phyloP scores from a whole-genome alignment of 2,797 vertebrate genomes.

The Molossus molossus region DNA sequence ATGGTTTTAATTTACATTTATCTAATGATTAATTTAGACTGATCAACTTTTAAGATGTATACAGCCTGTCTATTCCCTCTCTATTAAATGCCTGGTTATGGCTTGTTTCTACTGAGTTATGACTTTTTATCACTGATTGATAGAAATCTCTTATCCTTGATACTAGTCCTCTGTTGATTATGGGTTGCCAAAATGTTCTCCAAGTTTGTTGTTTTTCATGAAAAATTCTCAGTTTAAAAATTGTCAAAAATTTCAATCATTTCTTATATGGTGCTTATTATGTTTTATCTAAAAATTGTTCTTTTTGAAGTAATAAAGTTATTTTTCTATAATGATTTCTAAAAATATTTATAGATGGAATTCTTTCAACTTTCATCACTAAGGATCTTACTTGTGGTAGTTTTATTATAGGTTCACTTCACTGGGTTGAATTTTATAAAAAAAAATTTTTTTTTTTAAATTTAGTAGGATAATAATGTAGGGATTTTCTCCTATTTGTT shows the following conservation, averaged over 20 bases:
- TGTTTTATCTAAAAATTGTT: slow-evolving; percentile 45
- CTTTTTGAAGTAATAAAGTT: slow-evolving; percentile 24
- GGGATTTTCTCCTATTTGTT: background rate
- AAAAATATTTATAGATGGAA: slow-evolving; percentile 31
- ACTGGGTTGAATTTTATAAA: slow-evolving; percentile 7
- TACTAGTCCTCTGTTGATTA: background rate
- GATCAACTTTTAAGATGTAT: slow-evolving; percentile 12
- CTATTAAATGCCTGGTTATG: background rate
- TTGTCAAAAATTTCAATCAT: background rate
- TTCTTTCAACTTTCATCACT: background rate
- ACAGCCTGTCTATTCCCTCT: background rate
- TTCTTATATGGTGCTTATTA: background rate
- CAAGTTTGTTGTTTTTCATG: background rate
- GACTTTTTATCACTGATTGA: background rate
- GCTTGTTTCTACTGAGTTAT: slow-evolving; percentile 38
- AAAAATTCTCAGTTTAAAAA: slow-evolving; percentile 28
- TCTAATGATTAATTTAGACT: slow-evolving; percentile 17
- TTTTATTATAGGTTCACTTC: background rate
- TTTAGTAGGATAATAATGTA: background rate
- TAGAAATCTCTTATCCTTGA: slow-evolving; percentile 16
- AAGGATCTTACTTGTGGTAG: background rate
- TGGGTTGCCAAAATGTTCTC: background rate
- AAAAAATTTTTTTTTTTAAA: background rate
- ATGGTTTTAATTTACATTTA: slow-evolving; percentile 50
- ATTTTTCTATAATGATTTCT: slow-evolving; percentile 4